Evolutionary conservation across 2,888 invertebrate species (phyloP).

Genomic region (Carterocephalus palaemon): DNA sequence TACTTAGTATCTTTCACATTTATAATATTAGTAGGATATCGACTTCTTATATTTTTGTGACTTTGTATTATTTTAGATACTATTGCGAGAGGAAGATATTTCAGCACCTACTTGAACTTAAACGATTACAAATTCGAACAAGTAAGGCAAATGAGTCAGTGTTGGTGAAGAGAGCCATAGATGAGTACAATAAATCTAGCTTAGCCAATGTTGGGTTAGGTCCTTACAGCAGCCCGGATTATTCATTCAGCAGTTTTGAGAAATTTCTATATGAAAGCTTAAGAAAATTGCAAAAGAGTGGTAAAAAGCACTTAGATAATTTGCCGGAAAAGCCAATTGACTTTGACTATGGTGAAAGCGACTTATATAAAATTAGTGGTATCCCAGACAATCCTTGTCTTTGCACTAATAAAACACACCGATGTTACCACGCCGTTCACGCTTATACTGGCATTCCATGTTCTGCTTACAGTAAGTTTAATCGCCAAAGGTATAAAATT

Average conservation of each 20-base stretch:
- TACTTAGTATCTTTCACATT: no score
- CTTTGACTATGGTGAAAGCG: constrained; percentile 73
- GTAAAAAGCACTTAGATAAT: constrained; percentile 81
- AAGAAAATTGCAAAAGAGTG: constrained; percentile 85
- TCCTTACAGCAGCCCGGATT: constrained; percentile 82
- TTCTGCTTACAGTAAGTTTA: constrained; percentile 92
- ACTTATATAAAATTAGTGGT: constrained; percentile 81
- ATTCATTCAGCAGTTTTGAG: constrained; percentile 88
- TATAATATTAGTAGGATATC: no score
- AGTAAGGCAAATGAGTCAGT: constrained; percentile 93
- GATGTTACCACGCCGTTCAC: constrained; percentile 94
- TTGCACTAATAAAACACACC: constrained; percentile 92
- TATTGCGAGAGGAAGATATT: constrained; percentile 95
- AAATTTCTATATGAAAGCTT: constrained; percentile 92
- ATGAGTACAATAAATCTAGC: constrained; percentile 88
- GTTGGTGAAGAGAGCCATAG: constrained; percentile 91
- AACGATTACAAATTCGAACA: constrained; percentile 93
- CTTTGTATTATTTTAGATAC: constrained; percentile 79
- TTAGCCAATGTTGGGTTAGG: constrained; percentile 82
- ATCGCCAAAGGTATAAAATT: constrained; percentile 15
- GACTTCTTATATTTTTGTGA: no score
- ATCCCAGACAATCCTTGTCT: constrained; percentile 86
- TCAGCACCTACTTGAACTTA: constrained; percentile 94
- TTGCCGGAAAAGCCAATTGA: constrained; percentile 77
- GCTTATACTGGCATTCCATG: constrained; percentile 94